Base-by-base conservation (phyloP, 2,113 vertebrate species). In the Anseranas semipalmata region DNA sequence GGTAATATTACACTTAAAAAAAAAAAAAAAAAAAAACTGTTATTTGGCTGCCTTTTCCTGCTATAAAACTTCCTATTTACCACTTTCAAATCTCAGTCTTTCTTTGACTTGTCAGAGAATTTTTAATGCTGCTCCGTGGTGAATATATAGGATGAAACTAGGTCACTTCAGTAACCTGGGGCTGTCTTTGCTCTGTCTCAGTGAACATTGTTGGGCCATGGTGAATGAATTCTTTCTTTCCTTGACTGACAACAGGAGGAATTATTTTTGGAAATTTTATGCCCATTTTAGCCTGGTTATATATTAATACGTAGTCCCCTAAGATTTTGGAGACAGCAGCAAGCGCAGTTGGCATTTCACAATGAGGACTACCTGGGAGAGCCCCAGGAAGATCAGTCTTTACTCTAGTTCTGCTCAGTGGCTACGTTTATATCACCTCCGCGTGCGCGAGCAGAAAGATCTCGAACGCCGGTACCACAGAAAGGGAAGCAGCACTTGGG, bases 111-210 rank as follows among this genome's bases (percentile, higher is more conserved):
- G 87, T 85, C 94, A 85, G 91, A 79, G 81, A 79, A 91, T 93
- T 94, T 97, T 93, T 87, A 53, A 73, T 87, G 85, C 62, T 79
- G 66, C 85, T 96, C 41, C 73, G 84, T 94, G 67, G 78, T 91
- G 91, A 96, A 95, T 85, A 93, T 83, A 63, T 90, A 91, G 90
- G 82, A 93, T 93, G 78, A 97, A 97, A 96, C 63, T 96, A 96
- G 95, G 95, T 96, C 96, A 94, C 87, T 94, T 96, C 95, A 90
- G 82, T 96, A 96, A 96, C 95, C 96, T 91, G 95, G 63, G 96
- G 95, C 96, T 96, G 92, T 94, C 96, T 96, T 88, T 95, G 85
- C 95, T 97, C 91, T 97, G 91, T 97, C 89, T 96, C 95, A 95
- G 81, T 89, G 94, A 97, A 79, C 89, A 95, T 43, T 94, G 95